Conservation (phyloP, 2,797 vertebrate species). For the Holocentrus rufus region DNA sequence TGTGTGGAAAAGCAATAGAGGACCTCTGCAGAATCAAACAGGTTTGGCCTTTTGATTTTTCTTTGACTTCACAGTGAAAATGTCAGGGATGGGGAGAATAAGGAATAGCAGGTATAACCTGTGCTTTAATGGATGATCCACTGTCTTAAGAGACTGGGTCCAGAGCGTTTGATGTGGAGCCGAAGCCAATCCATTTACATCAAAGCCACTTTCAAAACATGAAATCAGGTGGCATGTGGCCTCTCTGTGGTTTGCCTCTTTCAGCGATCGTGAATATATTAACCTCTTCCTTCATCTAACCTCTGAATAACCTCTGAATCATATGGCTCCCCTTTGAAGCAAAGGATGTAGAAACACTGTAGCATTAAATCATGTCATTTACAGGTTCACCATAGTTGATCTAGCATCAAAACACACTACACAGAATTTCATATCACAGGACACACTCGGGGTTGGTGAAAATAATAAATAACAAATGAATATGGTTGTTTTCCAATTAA, state of each 20-base stretch:
- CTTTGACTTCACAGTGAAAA: constrained; percentile 3
- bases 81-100: background rate
- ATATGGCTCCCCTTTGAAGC: background rate
- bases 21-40: constrained; percentile 99
- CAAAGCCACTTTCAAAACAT: background rate
- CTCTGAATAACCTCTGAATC: background rate
- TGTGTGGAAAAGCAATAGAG: constrained; percentile 96
- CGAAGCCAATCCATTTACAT: constrained; percentile 12
- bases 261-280: background rate
- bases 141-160: background rate
- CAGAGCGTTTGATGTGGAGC: background rate
- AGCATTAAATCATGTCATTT: background rate
- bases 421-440: background rate
- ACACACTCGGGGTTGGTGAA: background rate
- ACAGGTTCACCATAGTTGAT: background rate
- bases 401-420: background rate
- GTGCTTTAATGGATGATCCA: background rate
- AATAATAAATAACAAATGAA: background rate
- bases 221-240: background rate
- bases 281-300: background rate
- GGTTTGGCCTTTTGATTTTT: constrained; percentile 76
- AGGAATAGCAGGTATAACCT: background rate
- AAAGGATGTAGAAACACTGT: background rate
- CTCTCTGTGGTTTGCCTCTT: background rate
- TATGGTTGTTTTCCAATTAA: background rate